phyloP scores from a whole-genome alignment of 1,140 invertebrate genomes.

The Helicoverpa armigera region DNA sequence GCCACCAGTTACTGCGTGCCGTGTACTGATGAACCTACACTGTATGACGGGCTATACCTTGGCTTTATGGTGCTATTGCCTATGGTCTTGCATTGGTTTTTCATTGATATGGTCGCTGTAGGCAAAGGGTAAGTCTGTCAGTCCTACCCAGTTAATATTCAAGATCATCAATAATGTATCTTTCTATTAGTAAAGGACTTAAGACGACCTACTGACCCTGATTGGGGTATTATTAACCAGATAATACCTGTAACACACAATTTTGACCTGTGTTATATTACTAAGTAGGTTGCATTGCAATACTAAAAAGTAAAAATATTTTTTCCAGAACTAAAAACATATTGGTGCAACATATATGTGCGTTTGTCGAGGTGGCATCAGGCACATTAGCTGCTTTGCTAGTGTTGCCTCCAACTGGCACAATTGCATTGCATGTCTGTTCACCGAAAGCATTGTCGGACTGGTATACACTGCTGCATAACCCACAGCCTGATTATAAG shows the following conservation, averaged over 20 bases:
- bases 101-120: constrained; percentile 94
- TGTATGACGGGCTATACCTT: constrained; percentile 98
- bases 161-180: no score
- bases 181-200: no score
- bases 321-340: constrained; percentile 72
- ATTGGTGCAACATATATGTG: constrained; percentile 91
- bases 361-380: constrained; percentile 92
- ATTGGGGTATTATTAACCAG: no score
- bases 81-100: constrained; percentile 96
- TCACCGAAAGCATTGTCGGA: constrained; percentile 93
- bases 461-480: constrained; percentile 98
- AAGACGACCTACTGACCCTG: no score
- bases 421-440: constrained; percentile 92
- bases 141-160: neutral
- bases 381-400: constrained; percentile 92
- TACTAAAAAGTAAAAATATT: neutral
- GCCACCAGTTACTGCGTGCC: constrained; percentile 88
- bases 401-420: constrained; percentile 92
- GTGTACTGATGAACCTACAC: constrained; percentile 91
- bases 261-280: no score
- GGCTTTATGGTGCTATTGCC: constrained; percentile 96
- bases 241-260: no score
- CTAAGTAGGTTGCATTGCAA: no score
- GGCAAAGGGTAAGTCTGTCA: constrained; percentile 88
- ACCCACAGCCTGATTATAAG: constrained; percentile 97